Percentiles rank a stretch among this genome's conserved stretches.
phyloP scores from a whole-genome alignment of 2,888 invertebrate genomes.

The Latheticus oryzae region DNA sequence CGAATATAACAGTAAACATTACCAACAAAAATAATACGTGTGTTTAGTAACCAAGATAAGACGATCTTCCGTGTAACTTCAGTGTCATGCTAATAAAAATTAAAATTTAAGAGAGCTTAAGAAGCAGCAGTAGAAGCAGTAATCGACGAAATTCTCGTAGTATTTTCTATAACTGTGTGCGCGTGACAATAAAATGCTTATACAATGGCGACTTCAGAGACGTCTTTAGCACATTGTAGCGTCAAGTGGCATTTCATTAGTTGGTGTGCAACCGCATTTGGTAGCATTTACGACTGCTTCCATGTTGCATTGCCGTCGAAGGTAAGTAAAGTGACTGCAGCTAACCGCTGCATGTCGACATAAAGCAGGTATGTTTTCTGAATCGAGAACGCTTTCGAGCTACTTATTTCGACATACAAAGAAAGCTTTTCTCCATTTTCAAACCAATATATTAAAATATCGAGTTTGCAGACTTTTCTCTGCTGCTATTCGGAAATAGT shows the following conservation, averaged over 20 bases:
- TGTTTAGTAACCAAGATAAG: no score
- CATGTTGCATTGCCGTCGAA: constrained; percentile 10
- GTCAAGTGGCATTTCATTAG: constrained; percentile 51
- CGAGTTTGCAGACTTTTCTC: constrained; percentile 14
- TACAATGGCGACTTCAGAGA: constrained; percentile 50
- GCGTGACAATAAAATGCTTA: constrained; percentile 45
- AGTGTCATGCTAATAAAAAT: no score
- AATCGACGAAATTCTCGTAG: no score
- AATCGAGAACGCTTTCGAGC: constrained; percentile 26
- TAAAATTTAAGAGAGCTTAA: no score
- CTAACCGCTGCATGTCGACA: constrained; percentile 17
- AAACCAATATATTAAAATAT: constrained; percentile 28
- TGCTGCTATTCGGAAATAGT: neutral
- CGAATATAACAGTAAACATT: no score
- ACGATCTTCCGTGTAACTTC: no score
- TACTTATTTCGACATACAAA: constrained; percentile 12
- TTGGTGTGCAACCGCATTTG: constrained; percentile 44
- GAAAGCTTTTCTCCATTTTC: constrained; percentile 21
- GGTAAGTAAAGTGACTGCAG: constrained; percentile 27
- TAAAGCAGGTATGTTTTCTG: constrained; percentile 22
- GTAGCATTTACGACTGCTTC: constrained; percentile 46
- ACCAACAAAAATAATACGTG: no score
- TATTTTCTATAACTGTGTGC: no score
- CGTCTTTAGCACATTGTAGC: constrained; percentile 52
- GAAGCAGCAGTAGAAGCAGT: no score